phyloP scores from a whole-genome alignment of 2,797 vertebrate genomes.

The Eulemur mongoz region DNA sequence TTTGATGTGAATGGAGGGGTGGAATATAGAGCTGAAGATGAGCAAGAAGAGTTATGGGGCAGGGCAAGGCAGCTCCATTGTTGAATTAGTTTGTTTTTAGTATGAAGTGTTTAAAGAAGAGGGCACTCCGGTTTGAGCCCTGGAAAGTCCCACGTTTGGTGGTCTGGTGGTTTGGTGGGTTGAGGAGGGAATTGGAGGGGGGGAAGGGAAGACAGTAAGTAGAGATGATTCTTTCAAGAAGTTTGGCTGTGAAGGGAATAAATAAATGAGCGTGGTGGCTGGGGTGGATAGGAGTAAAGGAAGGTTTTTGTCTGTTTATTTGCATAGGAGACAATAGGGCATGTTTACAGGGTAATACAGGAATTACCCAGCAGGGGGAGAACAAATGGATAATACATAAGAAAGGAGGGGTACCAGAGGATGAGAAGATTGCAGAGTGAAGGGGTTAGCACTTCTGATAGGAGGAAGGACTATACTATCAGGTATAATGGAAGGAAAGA shows the following conservation, averaged over 20 bases:
- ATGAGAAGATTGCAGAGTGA: not conserved
- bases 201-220: not conserved
- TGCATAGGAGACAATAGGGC: not conserved
- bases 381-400: not conserved
- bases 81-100: not conserved
- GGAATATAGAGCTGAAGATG: not conserved
- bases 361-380: not conserved
- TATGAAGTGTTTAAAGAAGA: slow-evolving; percentile 6
- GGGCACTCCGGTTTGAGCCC: not conserved
- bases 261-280: not conserved
- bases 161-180: not conserved
- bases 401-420: not conserved
- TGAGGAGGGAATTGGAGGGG: not conserved
- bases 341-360: not conserved
- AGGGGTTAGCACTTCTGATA: not conserved
- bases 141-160: not conserved
- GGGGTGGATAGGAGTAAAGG: not conserved
- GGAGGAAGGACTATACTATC: not conserved
- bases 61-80: not conserved
- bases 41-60: not conserved
- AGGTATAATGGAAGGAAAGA: not conserved
- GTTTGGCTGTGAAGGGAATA: not conserved
- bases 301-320: not conserved
- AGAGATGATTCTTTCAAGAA: not conserved
- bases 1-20: not conserved